phyloP scores from a whole-genome alignment of 2,888 invertebrate genomes.

The Bimastos eiseni region DNA sequence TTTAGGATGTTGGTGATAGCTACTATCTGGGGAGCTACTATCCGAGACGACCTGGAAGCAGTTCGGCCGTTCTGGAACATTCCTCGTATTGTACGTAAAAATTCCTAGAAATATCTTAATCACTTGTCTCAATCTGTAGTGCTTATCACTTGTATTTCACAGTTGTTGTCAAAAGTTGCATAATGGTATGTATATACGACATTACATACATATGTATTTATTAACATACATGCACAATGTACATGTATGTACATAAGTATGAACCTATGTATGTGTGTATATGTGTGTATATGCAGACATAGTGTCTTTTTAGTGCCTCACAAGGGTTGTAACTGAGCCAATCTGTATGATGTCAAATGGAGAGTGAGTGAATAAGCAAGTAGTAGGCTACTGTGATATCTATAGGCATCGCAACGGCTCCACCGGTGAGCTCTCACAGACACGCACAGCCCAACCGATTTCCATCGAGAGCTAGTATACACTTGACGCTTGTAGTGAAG shows the following conservation, averaged over 20 bases:
- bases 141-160: background rate
- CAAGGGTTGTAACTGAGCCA: too few species aligned
- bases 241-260: background rate
- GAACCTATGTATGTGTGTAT: background rate
- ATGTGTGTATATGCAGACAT: background rate
- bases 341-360: too few species aligned
- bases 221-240: too few species aligned
- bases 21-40: conserved; percentile 26
- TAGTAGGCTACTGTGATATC: background rate
- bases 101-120: background rate
- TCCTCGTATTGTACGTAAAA: conserved; percentile 18
- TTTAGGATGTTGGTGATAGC: background rate
- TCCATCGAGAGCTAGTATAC: too few species aligned
- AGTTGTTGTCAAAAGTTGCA: background rate
- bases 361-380: too few species aligned
- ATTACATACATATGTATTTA: background rate
- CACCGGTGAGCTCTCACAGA: too few species aligned
- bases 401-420: background rate
- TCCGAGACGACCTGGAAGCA: conserved; percentile 28
- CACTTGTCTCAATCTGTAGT: background rate
- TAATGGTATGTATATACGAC: background rate
- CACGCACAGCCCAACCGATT: too few species aligned
- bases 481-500: too few species aligned
- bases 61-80: conserved; percentile 29
- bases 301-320: too few species aligned